These are phyloP conservation scores for Lepisosteus oculatus DNA, from an alignment of 2,113 vertebrate species.

Conservation along the genomic window DNA sequence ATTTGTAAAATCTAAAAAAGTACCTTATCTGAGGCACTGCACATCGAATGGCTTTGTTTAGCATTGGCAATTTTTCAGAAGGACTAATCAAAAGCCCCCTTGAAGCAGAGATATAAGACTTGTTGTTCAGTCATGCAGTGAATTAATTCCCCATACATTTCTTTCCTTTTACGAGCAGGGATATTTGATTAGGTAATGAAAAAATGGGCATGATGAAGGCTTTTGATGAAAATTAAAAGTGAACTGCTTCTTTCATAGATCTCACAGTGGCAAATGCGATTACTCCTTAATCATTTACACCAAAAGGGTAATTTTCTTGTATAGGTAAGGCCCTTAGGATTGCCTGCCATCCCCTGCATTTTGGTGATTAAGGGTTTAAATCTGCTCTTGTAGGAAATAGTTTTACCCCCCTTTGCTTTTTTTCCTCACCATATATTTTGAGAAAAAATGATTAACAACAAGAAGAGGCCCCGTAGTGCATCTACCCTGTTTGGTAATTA, in stretches of 20 bases:
- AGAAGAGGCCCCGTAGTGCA: too few relatives aligned
- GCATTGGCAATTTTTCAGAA: too few relatives aligned
- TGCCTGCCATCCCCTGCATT: not conserved
- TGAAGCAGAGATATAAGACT: too few relatives aligned
- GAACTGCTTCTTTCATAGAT: not conserved
- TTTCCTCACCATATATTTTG: not conserved
- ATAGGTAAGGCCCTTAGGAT: not conserved
- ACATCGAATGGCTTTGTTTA: too few relatives aligned
- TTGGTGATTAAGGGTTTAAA: not conserved
- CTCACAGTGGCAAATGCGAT: not conserved
- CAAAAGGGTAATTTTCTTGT: not conserved
- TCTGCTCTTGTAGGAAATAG: not conserved
- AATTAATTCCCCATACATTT: not conserved
- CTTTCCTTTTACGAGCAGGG: not conserved
- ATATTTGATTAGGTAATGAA: not conserved
- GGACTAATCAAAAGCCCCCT: too few relatives aligned
- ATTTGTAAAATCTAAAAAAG: too few relatives aligned
- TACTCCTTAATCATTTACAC: not conserved
- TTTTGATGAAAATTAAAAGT: not conserved
- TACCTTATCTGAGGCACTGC: too few relatives aligned
- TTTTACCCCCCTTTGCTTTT: not conserved
- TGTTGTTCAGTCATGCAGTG: too few relatives aligned
- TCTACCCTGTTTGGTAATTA: too few relatives aligned
- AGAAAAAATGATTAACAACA: too few relatives aligned
- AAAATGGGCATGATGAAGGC: not conserved